Evolutionary conservation across 2,888 invertebrate genomes (phyloP).

Genomic region (Glaucopsyche alexis): DNA sequence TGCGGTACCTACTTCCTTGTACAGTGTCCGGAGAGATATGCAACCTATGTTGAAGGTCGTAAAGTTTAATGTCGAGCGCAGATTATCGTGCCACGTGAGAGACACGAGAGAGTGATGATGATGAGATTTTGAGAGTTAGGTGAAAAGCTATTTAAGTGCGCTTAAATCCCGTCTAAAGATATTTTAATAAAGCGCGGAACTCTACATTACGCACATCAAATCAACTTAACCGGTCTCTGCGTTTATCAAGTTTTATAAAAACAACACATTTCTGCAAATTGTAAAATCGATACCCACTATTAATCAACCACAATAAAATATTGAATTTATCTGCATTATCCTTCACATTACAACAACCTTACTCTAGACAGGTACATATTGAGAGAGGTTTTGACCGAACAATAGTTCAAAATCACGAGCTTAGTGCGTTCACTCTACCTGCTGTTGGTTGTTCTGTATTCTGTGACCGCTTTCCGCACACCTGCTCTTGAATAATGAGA

Average conservation of each 20-base stretch:
- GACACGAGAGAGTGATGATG: background rate
- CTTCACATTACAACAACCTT: background rate
- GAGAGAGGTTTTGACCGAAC: background rate
- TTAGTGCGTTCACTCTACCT: conserved; percentile 14
- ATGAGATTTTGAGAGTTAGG: background rate
- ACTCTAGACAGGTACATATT: background rate
- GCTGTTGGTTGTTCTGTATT: background rate
- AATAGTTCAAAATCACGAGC: background rate
- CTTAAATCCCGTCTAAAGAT: no score
- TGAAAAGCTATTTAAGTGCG: background rate
- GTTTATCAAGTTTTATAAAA: background rate
- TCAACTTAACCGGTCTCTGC: background rate
- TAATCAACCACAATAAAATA: background rate
- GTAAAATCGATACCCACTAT: background rate
- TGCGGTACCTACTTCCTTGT: background rate
- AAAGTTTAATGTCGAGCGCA: background rate
- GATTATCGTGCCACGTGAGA: background rate
- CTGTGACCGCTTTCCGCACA: conserved; percentile 54
- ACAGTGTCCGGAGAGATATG: background rate
- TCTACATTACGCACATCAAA: background rate
- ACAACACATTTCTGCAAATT: background rate
- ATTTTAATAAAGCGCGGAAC: no score
- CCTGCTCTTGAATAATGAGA: conserved; percentile 50
- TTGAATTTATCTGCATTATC: background rate
- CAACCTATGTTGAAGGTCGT: background rate